A percentile compares a stretch with the other conserved stretches of the same genome.
Evolutionary conservation across 2,113 vertebrate genomes (phyloP).

Genomic region (Pelecanus crispus): DNA sequence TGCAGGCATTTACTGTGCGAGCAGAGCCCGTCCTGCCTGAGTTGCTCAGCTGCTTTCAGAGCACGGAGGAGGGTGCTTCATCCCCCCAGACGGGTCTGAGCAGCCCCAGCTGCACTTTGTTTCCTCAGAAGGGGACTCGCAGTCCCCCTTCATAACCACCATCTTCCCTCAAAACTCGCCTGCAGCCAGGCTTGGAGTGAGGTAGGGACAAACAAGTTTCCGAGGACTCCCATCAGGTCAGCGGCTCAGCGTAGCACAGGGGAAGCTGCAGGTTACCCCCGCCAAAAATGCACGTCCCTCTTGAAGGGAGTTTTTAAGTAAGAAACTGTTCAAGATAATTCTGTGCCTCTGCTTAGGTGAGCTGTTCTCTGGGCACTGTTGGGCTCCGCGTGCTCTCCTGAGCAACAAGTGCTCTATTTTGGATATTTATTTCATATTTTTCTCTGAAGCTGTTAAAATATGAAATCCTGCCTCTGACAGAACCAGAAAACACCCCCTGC

Average conservation of each 20-base stretch:
- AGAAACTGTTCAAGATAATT: background rate
- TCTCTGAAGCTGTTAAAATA: background rate
- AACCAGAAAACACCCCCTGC: background rate
- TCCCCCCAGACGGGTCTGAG: background rate
- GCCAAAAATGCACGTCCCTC: rapidly evolving
- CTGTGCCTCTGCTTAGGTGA: background rate
- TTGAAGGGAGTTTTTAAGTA: background rate
- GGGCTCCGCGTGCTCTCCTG: background rate
- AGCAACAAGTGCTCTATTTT: background rate
- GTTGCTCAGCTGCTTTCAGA: background rate
- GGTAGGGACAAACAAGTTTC: rapidly evolving
- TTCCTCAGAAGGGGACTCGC: background rate
- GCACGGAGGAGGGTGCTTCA: no score
- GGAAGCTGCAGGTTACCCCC: no score
- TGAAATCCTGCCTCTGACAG: background rate
- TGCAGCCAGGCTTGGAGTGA: rapidly evolving
- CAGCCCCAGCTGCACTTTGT: rapidly evolving
- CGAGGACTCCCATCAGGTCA: background rate
- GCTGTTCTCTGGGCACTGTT: background rate
- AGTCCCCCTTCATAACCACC: rapidly evolving
- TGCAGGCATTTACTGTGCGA: rapidly evolving
- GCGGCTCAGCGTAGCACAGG: rapidly evolving
- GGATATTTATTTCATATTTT: background rate
- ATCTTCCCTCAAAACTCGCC: rapidly evolving
- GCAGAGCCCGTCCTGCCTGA: rapidly evolving